Evolutionary conservation across 1,140 invertebrate species (phyloP).

Genomic region (Anastatus disparis): DNA sequence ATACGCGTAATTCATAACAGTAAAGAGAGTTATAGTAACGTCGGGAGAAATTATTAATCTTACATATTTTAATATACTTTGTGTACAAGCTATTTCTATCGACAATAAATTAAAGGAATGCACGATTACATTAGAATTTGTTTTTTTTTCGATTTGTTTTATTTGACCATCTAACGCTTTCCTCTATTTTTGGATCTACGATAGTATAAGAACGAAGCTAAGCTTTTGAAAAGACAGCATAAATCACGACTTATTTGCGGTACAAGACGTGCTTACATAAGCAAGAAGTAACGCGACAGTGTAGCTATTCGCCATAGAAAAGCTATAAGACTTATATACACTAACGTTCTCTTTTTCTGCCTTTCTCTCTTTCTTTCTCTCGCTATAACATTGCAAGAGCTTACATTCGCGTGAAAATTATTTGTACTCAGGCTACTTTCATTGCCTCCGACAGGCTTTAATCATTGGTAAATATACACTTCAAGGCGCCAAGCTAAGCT

Average conservation of each 20-base stretch:
- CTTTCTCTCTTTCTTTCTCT: background rate
- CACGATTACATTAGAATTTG: too few species aligned
- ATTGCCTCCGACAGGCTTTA: conserved; percentile 51
- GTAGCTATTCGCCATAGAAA: background rate
- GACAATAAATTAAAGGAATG: too few species aligned
- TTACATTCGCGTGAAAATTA: conserved; percentile 37
- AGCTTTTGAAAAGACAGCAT: conserved; percentile 49
- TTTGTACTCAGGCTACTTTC: conserved; percentile 41
- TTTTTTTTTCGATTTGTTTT: too few species aligned
- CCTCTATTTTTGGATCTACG: background rate
- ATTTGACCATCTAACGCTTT: too few species aligned
- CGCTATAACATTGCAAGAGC: too few species aligned
- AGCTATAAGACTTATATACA: background rate
- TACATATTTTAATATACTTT: too few species aligned
- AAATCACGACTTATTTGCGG: conserved; percentile 45
- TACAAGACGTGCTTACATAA: conserved; percentile 4
- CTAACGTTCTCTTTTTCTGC: background rate
- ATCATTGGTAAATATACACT: conserved; percentile 55
- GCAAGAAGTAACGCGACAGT: background rate
- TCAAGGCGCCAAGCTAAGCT: too few species aligned
- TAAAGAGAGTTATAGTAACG: too few species aligned
- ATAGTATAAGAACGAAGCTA: too few species aligned
- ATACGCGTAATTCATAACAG: too few species aligned
- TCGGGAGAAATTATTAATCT: too few species aligned
- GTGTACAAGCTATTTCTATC: too few species aligned